Evolutionary conservation across 2,797 vertebrate genomes (phyloP).

Genomic region (Podarcis lilfordi): DNA sequence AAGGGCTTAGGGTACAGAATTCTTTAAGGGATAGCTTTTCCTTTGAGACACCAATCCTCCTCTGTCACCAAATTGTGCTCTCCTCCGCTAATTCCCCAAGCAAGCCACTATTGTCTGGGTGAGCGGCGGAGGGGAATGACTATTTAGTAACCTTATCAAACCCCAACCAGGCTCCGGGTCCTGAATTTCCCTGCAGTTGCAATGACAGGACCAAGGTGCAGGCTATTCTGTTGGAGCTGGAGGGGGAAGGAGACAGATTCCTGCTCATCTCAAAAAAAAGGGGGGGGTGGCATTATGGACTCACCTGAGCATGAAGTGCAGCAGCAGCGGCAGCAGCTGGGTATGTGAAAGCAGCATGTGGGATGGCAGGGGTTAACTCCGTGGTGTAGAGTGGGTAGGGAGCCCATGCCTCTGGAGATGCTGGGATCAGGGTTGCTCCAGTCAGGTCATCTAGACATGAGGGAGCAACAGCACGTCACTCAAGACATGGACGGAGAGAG

Average conservation of each 20-base stretch:
- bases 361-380: constrained; percentile 94
- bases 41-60: not conserved
- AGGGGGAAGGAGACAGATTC: rapidly evolving
- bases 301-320: constrained; percentile 96
- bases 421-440: constrained; percentile 95
- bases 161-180: not conserved
- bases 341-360: constrained; percentile 95
- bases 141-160: not conserved
- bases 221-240: not conserved
- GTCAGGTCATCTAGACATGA: constrained; percentile 91
- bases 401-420: constrained; percentile 95
- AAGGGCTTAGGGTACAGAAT: not conserved
- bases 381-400: constrained; percentile 97
- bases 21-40: not conserved
- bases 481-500: no score
- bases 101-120: rapidly evolving
- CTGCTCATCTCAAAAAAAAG: not conserved
- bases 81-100: not conserved
- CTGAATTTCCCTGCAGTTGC: not conserved
- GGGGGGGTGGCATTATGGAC: rapidly evolving
- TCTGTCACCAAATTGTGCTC: not conserved
- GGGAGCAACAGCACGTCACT: not conserved
- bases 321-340: constrained; percentile 91
- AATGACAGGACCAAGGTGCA: no score
- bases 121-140: rapidly evolving